Conservation (phyloP, 2,797 vertebrate genomes). For the Chloroceryle amazona region DNA sequence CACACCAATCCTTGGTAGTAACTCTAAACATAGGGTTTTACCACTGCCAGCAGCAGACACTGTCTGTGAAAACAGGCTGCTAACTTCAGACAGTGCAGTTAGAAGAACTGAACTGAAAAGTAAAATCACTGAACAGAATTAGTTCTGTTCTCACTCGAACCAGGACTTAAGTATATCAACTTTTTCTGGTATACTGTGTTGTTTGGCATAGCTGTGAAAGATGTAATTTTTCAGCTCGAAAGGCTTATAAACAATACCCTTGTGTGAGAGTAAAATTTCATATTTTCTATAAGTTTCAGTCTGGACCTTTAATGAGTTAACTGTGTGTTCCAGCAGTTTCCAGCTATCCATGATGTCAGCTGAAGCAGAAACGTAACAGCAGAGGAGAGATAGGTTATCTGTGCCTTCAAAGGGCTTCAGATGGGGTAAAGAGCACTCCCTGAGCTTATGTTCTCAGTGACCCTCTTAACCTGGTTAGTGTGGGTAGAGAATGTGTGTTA, state of each 20-base stretch:
- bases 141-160: too few species aligned
- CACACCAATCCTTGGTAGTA: too few species aligned
- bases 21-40: too few species aligned
- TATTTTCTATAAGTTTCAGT: not conserved
- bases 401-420: conserved; percentile 1
- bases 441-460: not conserved
- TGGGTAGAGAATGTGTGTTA: not conserved
- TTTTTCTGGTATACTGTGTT: not conserved
- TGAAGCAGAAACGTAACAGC: not conserved
- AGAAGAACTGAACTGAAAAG: too few species aligned
- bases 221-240: not conserved
- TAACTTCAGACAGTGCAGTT: too few species aligned
- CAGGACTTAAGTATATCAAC: not conserved
- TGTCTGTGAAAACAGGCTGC: too few species aligned
- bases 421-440: not conserved
- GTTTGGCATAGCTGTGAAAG: not conserved
- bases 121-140: too few species aligned
- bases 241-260: not conserved
- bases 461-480: not conserved
- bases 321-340: not conserved
- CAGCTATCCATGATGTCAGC: not conserved
- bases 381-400: not conserved
- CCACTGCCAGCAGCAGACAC: too few species aligned
- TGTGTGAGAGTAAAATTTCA: not conserved
- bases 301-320: not conserved